Evolutionary conservation across 2,888 invertebrate genomes (phyloP).

Genomic region (Ichneumoninae sp.): DNA sequence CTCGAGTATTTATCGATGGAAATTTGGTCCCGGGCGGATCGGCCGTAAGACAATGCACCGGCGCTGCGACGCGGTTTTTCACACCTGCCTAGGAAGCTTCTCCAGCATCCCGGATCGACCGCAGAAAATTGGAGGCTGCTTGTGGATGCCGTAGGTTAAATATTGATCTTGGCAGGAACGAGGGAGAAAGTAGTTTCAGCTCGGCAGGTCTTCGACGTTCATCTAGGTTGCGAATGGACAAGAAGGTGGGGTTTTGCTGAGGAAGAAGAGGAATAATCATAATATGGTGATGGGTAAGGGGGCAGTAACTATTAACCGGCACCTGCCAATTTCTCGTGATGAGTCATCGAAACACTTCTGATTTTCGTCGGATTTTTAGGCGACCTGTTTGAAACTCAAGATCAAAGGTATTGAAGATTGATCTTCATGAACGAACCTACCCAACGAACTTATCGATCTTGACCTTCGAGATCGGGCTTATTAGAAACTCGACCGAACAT

Average conservation of each 20-base stretch:
- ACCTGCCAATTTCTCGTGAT: slow-evolving; percentile 4
- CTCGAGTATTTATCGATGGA: slow-evolving; percentile 33
- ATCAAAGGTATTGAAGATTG: too few relatives aligned
- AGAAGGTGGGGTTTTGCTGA: slow-evolving; percentile 28
- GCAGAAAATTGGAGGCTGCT: slow-evolving; percentile 36
- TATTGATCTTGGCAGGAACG: slow-evolving; percentile 56
- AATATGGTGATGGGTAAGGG: neutral
- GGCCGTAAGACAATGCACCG: slow-evolving; percentile 68
- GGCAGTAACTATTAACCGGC: neutral
- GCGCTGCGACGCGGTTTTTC: slow-evolving; percentile 66
- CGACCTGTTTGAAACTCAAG: too few relatives aligned
- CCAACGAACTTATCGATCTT: too few relatives aligned
- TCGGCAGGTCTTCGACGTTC: neutral
- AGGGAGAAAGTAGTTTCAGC: slow-evolving; percentile 26
- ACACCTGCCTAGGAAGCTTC: slow-evolving; percentile 73
- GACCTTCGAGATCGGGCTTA: too few relatives aligned
- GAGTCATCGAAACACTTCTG: neutral
- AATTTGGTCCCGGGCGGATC: neutral
- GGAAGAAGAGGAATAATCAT: neutral
- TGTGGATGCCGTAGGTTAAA: slow-evolving; percentile 37
- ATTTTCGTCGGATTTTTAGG: neutral
- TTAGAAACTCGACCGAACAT: neutral
- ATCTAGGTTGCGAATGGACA: neutral
- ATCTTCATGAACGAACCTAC: too few relatives aligned
- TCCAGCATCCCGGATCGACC: slow-evolving; percentile 41